Percentiles rank a stretch among this genome's conserved stretches.
phyloP scores from a whole-genome alignment of 2,113 vertebrate genomes.

The Phaetusa simplex region DNA sequence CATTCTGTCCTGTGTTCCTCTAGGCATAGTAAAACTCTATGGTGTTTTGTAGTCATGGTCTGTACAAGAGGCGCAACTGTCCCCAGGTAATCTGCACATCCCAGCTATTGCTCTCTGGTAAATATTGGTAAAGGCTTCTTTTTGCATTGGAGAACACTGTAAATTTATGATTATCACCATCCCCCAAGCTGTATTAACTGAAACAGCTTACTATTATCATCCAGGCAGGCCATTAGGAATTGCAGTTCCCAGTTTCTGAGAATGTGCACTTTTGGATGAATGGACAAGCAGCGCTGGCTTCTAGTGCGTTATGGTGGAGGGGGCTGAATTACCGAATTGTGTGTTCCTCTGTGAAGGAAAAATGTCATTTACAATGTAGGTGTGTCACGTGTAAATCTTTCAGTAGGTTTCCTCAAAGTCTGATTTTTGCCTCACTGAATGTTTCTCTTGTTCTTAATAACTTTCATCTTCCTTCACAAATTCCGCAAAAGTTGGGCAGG shows the following conservation, averaged over 20 bases:
- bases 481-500: background rate
- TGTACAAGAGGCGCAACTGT: background rate
- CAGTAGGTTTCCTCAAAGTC: constrained; percentile 40
- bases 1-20: background rate
- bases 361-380: constrained; percentile 62
- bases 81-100: background rate
- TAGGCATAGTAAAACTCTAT: background rate
- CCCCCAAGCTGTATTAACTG: background rate
- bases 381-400: constrained; percentile 59
- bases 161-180: background rate
- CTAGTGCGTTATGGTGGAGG: background rate
- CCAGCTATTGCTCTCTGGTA: background rate
- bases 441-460: constrained; percentile 2
- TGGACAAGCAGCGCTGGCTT: constrained; percentile 45
- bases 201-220: constrained; percentile 34
- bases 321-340: constrained; percentile 64
- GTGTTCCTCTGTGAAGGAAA: constrained; percentile 38
- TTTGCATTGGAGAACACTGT: background rate
- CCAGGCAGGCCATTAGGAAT: background rate
- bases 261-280: constrained; percentile 65
- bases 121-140: background rate
- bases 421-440: background rate
- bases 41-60: background rate
- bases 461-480: constrained; percentile 55
- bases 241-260: constrained; percentile 3